A percentile compares a stretch with the other conserved stretches of the same genome.
These are phyloP conservation scores for Phthorimaea operculella DNA, from an alignment of 1,140 invertebrate genomes.

Conservation along the genomic window DNA sequence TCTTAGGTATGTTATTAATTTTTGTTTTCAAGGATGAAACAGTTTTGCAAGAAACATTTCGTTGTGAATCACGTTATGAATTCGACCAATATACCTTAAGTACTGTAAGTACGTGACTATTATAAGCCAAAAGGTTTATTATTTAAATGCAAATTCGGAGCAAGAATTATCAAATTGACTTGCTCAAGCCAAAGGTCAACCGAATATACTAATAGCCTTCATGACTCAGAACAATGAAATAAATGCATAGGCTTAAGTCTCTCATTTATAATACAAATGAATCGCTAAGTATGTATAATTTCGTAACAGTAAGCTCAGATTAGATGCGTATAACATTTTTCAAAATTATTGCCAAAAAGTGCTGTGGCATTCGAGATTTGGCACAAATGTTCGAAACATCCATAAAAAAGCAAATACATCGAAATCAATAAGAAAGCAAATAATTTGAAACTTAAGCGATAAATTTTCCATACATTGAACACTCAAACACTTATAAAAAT, in stretches of 20 bases:
- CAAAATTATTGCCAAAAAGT: constrained; percentile 40
- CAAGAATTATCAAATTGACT: too few species aligned
- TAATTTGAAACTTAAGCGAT: constrained; percentile 35
- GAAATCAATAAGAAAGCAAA: constrained; percentile 27
- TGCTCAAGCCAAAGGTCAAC: too few species aligned
- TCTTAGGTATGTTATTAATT: too few species aligned
- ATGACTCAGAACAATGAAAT: constrained; percentile 5
- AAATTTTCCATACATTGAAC: constrained; percentile 38
- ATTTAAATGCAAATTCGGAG: too few species aligned
- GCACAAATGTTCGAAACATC: constrained; percentile 37
- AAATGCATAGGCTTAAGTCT: constrained; percentile 38
- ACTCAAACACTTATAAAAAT: constrained; percentile 60
- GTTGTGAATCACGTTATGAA: too few species aligned
- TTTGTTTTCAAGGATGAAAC: too few species aligned
- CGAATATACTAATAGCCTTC: too few species aligned
- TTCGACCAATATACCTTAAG: too few species aligned
- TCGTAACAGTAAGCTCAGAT: constrained; percentile 46
- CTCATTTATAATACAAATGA: constrained; percentile 17
- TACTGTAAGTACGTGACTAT: too few species aligned
- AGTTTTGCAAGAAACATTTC: too few species aligned
- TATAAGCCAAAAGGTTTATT: too few species aligned
- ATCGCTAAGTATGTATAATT: constrained; percentile 21
- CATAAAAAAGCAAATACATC: constrained; percentile 14
- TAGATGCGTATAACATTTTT: constrained; percentile 33
- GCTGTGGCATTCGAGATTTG: constrained; percentile 41